Evolutionary conservation across 2,797 vertebrate species (phyloP), one percentile per base, ranked within the genome.

Genomic region (Sebastes matsubarae): DNA sequence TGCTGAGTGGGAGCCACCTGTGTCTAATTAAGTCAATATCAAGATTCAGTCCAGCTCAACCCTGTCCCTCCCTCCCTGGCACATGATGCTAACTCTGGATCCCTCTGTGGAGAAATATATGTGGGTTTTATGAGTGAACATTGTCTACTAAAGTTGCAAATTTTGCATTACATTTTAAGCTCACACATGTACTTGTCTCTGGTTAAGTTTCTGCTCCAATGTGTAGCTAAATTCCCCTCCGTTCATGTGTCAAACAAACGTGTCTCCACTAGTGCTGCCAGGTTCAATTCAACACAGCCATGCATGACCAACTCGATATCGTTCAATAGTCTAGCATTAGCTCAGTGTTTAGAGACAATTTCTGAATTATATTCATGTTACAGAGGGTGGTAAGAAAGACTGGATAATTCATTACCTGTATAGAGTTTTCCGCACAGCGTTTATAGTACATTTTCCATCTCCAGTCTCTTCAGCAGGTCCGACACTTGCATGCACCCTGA

Each of bases 381-480:
- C 13, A 63, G 13, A 64, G 60, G 4, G 22, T 2, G 6, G 0
- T 0, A 14, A 24, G 22, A 36, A 63, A 10, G 3, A 42, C 18
- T 2, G 42, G 58, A 11, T 8, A 3, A 1, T 10, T 20, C 2
- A 4, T 88, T 94, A 96, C 96, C 96, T 95, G 86, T 36, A 68
- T n/a, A 57, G 78, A 82, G 81, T 86, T 77, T 75, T 78, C 83
- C 82, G 79, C 36, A 46, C 74, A 77, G 36, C 77, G 79, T 77
- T 88, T 79, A 85, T 18, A 36, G 81, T n/a, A 79, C 89, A 94
- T 92, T 85, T 91, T 87, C 89, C 93, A 82, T 88, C 72, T 8
- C 72, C 60, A 27, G 68, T 77, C 6, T 46, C 22, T 18, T 61
- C 72, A 6, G 70, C 57, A 50, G 20, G 58, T 78, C 60, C 70